phyloP scores from a whole-genome alignment of 2,888 invertebrate species.

The Julus scandinavius region DNA sequence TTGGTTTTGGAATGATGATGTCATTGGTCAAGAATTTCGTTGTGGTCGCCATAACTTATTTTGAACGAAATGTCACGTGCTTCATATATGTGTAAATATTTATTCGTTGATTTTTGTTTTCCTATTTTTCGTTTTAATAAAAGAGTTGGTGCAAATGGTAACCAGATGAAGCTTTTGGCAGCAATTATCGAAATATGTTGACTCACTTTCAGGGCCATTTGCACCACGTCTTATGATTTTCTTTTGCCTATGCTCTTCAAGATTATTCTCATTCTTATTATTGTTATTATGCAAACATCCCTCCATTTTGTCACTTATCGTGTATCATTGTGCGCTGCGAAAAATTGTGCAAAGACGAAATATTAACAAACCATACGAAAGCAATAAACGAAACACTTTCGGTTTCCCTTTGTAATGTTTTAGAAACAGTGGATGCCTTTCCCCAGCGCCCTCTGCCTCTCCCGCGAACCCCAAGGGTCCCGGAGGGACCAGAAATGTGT shows the following conservation, averaged over 20 bases:
- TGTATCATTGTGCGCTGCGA: slow-evolving; percentile 51
- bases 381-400: slow-evolving; percentile 49
- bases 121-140: background rate
- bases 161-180: background rate
- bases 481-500: slow-evolving; percentile 21
- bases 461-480: background rate
- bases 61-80: slow-evolving; percentile 42
- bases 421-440: slow-evolving; percentile 43
- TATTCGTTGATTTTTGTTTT: background rate
- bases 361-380: slow-evolving; percentile 48
- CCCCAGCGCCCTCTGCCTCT: slow-evolving; percentile 36
- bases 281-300: slow-evolving; percentile 52
- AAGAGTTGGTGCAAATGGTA: background rate
- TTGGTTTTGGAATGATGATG: slow-evolving; percentile 18
- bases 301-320: slow-evolving; percentile 49
- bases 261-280: slow-evolving; percentile 47
- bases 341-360: slow-evolving; percentile 48
- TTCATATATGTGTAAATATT: slow-evolving; percentile 31
- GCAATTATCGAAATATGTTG: background rate
- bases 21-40: slow-evolving; percentile 37
- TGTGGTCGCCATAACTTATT: slow-evolving; percentile 45
- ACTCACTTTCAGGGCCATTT: background rate
- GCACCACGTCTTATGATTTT: background rate
- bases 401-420: slow-evolving; percentile 46
- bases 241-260: slow-evolving; percentile 23